phyloP scores from a whole-genome alignment of 2,797 vertebrate genomes.

The Protosalanx chinensis region DNA sequence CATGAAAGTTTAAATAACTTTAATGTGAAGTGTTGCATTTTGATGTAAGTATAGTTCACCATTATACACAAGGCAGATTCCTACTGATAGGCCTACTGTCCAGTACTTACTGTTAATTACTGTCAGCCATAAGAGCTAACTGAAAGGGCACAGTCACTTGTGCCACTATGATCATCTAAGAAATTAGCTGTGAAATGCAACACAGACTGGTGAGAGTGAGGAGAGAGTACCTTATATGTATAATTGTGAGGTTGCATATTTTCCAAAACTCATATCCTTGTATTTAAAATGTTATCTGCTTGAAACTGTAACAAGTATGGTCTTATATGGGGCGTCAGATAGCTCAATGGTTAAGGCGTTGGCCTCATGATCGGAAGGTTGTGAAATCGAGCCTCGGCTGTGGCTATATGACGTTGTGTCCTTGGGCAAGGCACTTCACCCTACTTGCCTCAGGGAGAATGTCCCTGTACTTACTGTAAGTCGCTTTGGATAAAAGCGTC shows the following conservation, averaged over 20 bases:
- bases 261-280: not conserved
- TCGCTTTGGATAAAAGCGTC: no score
- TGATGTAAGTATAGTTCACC: constrained; percentile 16
- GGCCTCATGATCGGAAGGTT: no score
- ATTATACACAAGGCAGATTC: constrained; percentile 5
- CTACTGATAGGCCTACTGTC: not conserved
- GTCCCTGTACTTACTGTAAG: no score
- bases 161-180: not conserved
- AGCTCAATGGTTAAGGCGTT: no score
- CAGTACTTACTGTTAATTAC: not conserved
- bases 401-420: no score
- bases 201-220: not conserved
- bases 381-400: no score
- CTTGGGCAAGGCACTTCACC: no score
- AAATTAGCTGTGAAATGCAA: not conserved
- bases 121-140: constrained; percentile 16
- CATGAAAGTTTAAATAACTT: no score
- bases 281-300: no score
- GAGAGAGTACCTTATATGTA: not conserved
- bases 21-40: not conserved
- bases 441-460: no score
- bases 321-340: no score
- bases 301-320: no score
- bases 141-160: not conserved
- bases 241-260: not conserved